These are phyloP conservation scores for Ceyx erithaca DNA, from an alignment of 2,797 vertebrate genomes.

Conservation along the genomic window DNA sequence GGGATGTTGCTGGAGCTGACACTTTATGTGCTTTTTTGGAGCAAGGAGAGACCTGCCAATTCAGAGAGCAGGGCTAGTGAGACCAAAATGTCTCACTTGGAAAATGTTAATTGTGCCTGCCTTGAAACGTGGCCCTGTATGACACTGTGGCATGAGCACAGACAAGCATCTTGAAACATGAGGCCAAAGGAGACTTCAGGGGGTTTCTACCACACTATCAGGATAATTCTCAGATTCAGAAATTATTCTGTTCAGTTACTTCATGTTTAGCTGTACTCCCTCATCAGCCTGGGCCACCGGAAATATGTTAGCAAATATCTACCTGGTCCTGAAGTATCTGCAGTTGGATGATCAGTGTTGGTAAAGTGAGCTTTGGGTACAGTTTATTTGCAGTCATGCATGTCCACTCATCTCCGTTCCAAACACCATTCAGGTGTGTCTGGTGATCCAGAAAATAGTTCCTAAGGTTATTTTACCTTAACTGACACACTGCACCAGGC, in stretches of 20 bases:
- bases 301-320: background rate
- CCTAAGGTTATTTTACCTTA: background rate
- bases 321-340: background rate
- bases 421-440: background rate
- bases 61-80: background rate
- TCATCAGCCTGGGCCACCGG: background rate
- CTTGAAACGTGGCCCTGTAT: background rate
- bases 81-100: background rate
- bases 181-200: background rate
- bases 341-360: accelerated
- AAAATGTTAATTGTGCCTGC: background rate
- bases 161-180: background rate
- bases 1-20: background rate
- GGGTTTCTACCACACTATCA: background rate
- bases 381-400: background rate
- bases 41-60: background rate
- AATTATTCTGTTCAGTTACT: background rate
- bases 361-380: background rate
- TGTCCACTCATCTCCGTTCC: background rate
- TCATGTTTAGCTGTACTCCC: background rate
- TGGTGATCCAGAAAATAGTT: background rate
- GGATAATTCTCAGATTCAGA: background rate
- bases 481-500: background rate
- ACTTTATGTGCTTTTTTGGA: background rate
- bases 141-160: background rate